Evolutionary conservation across 2,888 invertebrate species (phyloP), one percentile per base, ranked within the genome.

Genomic region (Drosophila dives): DNA sequence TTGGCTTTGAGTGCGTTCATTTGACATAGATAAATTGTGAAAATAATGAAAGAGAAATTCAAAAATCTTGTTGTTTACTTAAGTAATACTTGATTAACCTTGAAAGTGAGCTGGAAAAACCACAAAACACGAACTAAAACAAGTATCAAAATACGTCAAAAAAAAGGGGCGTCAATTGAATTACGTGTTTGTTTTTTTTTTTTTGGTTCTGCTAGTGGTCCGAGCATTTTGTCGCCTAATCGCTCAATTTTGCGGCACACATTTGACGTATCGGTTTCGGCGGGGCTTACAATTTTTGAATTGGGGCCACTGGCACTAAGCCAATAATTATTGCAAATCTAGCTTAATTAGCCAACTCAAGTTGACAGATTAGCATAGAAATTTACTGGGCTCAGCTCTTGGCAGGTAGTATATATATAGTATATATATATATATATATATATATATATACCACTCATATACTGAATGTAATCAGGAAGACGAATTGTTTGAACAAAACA

Each of bases 321-420:
- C 83, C 83, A 76, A 76, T 79, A 82, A 64, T 77, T 86, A 55
- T 55, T 75, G 73, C 80, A 75, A 86, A 80, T 89, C 87, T 77
- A 76, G 75, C 87, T 86, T 87, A 85, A 76, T 80, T 83, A 81
- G 74, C 61, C 66, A 68, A 77, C 77, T 75, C 81, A 77, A 80
- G 70, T 72, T 78, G 80, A 72, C 79, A 79, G 89, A 87, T 87
- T 87, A 87, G 83, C 87, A 78, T 50, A 73, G 83, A 72, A 82
- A 80, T 87, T 77, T 70, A 69, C 54, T 58, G 40, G 55, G 48
- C 40, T 77, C 61, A 58, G 66, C 56, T 60, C 32, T 61, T 59
- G 55, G 58, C 60, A 70, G 49, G 54, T 7, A 45, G 20, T 45
- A 23, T 23, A 20, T n/a, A n/a, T n/a, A n/a, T 7, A 45, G 23